Percentiles rank a stretch among this genome's conserved stretches.
phyloP scores from a whole-genome alignment of 2,888 invertebrate genomes.

The Brassicogethes aeneus region DNA sequence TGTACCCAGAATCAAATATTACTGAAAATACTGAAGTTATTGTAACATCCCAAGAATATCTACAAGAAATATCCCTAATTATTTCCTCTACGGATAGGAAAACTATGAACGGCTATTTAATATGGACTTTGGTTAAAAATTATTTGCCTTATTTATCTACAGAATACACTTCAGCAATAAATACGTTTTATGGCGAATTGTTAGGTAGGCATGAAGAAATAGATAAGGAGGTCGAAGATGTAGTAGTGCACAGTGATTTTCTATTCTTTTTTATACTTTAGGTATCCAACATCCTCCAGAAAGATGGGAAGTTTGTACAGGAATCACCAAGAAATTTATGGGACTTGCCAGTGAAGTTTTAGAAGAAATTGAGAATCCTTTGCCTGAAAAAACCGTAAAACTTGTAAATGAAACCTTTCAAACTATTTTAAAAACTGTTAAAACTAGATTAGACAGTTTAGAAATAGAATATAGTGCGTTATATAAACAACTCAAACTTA shows the following conservation, averaged over 20 bases:
- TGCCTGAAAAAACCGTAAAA: conserved; percentile 21
- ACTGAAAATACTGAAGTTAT: conserved; percentile 46
- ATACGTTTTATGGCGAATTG: conserved; percentile 29
- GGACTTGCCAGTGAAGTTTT: conserved; percentile 42
- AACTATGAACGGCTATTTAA: conserved; percentile 49
- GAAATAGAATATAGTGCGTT: conserved; percentile 22
- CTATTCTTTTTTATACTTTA: conserved; percentile 12
- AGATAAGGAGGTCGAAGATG: neutral
- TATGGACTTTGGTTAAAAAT: conserved; percentile 47
- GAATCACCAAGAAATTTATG: conserved; percentile 41
- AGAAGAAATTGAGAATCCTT: conserved; percentile 32
- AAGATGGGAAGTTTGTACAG: conserved; percentile 47
- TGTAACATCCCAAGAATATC: conserved; percentile 44
- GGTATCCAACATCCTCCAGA: conserved; percentile 26
- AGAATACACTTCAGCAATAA: conserved; percentile 29
- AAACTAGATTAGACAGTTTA: conserved; percentile 21
- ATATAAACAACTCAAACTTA: conserved; percentile 32
- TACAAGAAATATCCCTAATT: conserved; percentile 44
- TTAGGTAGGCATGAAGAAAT: conserved; percentile 24
- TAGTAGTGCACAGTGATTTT: neutral
- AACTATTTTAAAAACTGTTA: conserved; percentile 22
- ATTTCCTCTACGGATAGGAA: conserved; percentile 44
- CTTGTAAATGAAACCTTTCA: conserved; percentile 26
- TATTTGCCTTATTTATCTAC: conserved; percentile 48
- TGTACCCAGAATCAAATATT: conserved; percentile 43